phyloP scores from a whole-genome alignment of 2,888 invertebrate species.

The Synanthedon tipuliformis region DNA sequence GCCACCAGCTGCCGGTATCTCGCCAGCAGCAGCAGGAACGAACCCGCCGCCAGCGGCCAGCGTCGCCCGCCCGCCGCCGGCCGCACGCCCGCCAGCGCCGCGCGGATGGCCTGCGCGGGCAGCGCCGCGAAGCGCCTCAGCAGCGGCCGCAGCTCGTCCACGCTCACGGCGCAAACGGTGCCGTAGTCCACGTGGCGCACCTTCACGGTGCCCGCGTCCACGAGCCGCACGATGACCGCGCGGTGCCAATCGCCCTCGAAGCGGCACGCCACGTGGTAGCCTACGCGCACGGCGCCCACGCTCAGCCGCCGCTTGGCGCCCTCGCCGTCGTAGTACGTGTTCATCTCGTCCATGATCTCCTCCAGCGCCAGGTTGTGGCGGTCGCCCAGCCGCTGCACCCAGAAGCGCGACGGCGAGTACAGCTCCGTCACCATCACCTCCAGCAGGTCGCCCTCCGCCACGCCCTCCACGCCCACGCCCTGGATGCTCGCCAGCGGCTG shows the following conservation, averaged over 20 bases:
- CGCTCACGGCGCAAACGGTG: conserved; percentile 47
- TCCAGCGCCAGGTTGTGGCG: conserved; percentile 42
- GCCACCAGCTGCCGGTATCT: conserved; percentile 41
- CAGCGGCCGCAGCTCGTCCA: conserved; percentile 35
- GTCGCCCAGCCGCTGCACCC: conserved; percentile 55
- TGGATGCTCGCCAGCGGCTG: conserved; percentile 43
- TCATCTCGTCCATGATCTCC: conserved; percentile 63
- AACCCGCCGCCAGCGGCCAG: conserved; percentile 54
- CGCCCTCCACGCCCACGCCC: conserved; percentile 14
- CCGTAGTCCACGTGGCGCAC: conserved; percentile 72
- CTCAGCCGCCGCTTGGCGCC: conserved; percentile 33
- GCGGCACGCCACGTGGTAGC: conserved; percentile 56
- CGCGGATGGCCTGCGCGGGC: conserved; percentile 64
- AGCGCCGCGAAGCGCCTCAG: conserved; percentile 43
- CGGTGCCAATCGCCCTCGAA: conserved; percentile 66
- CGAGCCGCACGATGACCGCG: conserved; percentile 49
- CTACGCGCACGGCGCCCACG: conserved; percentile 43
- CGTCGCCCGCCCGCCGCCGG: conserved; percentile 44
- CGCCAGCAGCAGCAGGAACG: conserved; percentile 44
- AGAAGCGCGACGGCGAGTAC: conserved; percentile 71
- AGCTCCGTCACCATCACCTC: conserved; percentile 61
- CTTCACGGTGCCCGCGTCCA: conserved; percentile 52
- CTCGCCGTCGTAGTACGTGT: conserved; percentile 37
- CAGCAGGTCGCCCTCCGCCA: conserved; percentile 30
- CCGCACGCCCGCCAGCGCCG: conserved; percentile 54